These are phyloP conservation scores for Forbesichthys papilliferus DNA, from an alignment of 2,113 vertebrate species.

Conservation along the genomic window DNA sequence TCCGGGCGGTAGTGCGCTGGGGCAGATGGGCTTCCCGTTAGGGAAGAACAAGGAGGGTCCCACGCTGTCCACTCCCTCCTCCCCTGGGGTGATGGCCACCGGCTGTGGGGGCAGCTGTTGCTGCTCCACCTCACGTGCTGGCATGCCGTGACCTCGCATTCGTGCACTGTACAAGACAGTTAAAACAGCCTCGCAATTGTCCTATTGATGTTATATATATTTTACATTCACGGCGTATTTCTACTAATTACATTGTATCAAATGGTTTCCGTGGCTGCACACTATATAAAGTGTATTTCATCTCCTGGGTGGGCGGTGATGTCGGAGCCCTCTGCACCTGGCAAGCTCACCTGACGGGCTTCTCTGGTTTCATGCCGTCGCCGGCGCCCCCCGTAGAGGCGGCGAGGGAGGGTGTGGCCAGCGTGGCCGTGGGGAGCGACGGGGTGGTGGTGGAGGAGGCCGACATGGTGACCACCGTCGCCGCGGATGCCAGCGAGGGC, in stretches of 20 bases:
- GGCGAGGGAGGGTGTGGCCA: constrained; percentile 50
- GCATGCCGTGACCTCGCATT: no score
- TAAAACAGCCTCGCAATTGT: no score
- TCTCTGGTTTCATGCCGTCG: constrained; percentile 68
- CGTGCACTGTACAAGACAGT: no score
- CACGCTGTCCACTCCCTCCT: constrained; percentile 83
- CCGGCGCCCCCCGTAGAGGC: constrained; percentile 56
- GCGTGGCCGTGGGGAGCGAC: constrained; percentile 53
- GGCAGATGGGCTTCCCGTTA: constrained; percentile 81
- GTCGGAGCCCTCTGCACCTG: no score
- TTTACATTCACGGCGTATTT: no score
- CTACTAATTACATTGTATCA: no score
- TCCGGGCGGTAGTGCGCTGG: constrained; percentile 82
- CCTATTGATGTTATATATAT: no score
- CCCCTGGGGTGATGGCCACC: constrained; percentile 59
- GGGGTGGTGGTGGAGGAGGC: constrained; percentile 72
- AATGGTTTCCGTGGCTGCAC: no score
- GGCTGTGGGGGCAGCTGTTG: constrained; percentile 35
- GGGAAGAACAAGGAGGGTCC: constrained; percentile 85
- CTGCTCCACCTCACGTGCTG: not conserved
- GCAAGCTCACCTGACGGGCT: constrained; percentile 68
- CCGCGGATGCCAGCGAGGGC: constrained; percentile 73
- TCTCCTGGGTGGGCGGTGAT: no score
- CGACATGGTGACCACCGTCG: constrained; percentile 80
- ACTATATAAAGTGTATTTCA: no score